Conservation (phyloP, 2,888 invertebrate genomes). For the Platycheirus albimanus region DNA sequence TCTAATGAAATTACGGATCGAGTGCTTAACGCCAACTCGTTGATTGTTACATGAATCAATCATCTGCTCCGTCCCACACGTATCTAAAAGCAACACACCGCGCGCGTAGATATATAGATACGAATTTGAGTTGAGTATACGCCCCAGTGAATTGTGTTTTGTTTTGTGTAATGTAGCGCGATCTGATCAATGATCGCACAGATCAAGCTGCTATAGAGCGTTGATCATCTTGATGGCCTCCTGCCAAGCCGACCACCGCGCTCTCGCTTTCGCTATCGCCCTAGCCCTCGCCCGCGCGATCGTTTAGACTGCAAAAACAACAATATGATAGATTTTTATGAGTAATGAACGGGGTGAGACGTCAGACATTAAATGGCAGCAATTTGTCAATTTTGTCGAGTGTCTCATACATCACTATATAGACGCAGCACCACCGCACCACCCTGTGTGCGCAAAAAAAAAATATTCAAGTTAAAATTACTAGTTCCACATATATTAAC, state of each 20-base stretch:
- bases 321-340: slow-evolving; percentile 22
- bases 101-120: slow-evolving; percentile 14
- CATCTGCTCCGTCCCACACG: slow-evolving; percentile 72
- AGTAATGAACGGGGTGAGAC: slow-evolving; percentile 52
- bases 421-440: slow-evolving; percentile 14
- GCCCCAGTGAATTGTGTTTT: slow-evolving; percentile 56
- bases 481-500: slow-evolving; percentile 24
- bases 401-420: slow-evolving; percentile 67
- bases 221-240: slow-evolving; percentile 70
- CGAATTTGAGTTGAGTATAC: no score
- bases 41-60: slow-evolving; percentile 73
- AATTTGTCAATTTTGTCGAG: slow-evolving; percentile 71
- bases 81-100: slow-evolving; percentile 29
- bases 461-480: slow-evolving; percentile 52
- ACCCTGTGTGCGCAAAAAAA: slow-evolving; percentile 34
- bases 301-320: no score
- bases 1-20: slow-evolving; percentile 71
- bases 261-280: background rate
- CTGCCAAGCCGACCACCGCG: slow-evolving; percentile 42
- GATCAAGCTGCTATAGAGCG: slow-evolving; percentile 50
- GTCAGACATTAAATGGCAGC: slow-evolving; percentile 68
- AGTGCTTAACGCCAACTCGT: slow-evolving; percentile 73
- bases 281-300: no score
- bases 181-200: slow-evolving; percentile 69
- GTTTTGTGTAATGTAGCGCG: slow-evolving; percentile 49